Evolutionary conservation across 35 echinoderm and acorn worm genomes (phyloP), one percentile per base, ranked within the genome.

Genomic region (Patiria miniata): DNA sequence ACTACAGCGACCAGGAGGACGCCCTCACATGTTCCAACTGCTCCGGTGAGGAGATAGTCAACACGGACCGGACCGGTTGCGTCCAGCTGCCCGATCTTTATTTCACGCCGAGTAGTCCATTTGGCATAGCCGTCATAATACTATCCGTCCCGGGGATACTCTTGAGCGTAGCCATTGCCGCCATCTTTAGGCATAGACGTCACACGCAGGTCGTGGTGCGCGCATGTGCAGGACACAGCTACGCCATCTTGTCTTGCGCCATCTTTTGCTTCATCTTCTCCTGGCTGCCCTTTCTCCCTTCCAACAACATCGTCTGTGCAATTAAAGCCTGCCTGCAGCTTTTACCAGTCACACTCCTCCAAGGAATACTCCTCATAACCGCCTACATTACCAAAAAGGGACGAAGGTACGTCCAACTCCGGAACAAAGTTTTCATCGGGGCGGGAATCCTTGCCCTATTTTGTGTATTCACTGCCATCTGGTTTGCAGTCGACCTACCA

Each of bases 41-140:
- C 54, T 1, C 39, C 17, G 23, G 40, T 14, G 89, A 95, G 40
- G 83, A 91, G 39, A 36, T 86, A 26, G 79, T 81, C 0, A 95
- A 87, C 69, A 59, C 61, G n/a, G 61, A 91, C 29, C 80, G 39
- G 17, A 95, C 88, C 2, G 89, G 82, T 28, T 95, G 93, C 52
- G 44, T 85, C 42, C 78, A 87, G 26, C 78, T 95, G 22, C 68
- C 57, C 1, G 29, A 91, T 5, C 12, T 29, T 16, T 95, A 87
- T 37, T 26, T 90, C 5, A 78, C 68, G 50, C 58, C 69, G 8
- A 40, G 17, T 16, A 80, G 77, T 39, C 14, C 40, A 2, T 81
- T 58, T 16, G 81, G 93, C 19, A 40, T 91, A 10, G 57, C 78
- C 23, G 39, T 88, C 30, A 51, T 87, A 2, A 79, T 50, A 0